Percentiles rank a stretch among this genome's conserved stretches.
Conservation (phyloP, 2,113 vertebrate genomes). For the Pachycephala philippinensis region DNA sequence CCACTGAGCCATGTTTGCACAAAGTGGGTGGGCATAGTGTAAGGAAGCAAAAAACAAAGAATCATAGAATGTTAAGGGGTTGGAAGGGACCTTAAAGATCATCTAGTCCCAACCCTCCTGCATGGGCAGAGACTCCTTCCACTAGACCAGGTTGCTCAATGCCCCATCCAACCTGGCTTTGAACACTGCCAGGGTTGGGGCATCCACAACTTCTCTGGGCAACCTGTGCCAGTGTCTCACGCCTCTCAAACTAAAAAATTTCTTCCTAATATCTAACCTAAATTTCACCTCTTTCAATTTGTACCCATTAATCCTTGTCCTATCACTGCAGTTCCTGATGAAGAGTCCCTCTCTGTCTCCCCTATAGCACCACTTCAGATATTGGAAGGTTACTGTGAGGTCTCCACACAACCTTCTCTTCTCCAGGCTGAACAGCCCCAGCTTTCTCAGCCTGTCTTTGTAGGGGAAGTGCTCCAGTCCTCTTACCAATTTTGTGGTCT, state of each 20-base stretch:
- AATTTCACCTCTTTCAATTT: neutral
- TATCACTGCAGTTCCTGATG: neutral
- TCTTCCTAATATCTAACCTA: neutral
- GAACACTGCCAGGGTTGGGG: neutral
- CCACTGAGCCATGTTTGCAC: neutral
- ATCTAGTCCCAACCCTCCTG: neutral
- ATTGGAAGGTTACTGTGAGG: neutral
- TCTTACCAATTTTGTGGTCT: neutral
- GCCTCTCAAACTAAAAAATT: neutral
- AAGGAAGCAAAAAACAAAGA: neutral
- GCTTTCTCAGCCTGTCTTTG: neutral
- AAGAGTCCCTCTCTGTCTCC: neutral
- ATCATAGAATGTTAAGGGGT: neutral
- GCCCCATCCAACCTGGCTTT: neutral
- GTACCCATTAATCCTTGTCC: neutral
- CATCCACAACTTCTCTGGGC: neutral
- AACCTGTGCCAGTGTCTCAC: neutral
- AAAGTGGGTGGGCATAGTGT: rapidly evolving
- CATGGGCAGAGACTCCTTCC: neutral
- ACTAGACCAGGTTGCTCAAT: neutral
- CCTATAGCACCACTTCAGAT: neutral
- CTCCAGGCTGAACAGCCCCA: neutral
- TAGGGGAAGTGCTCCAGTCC: neutral
- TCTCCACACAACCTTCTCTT: neutral
- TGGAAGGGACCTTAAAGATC: neutral